Percentiles rank a stretch among this genome's conserved stretches.
Evolutionary conservation across 2,797 vertebrate genomes (phyloP).

Genomic region (Echeneis naucrates): DNA sequence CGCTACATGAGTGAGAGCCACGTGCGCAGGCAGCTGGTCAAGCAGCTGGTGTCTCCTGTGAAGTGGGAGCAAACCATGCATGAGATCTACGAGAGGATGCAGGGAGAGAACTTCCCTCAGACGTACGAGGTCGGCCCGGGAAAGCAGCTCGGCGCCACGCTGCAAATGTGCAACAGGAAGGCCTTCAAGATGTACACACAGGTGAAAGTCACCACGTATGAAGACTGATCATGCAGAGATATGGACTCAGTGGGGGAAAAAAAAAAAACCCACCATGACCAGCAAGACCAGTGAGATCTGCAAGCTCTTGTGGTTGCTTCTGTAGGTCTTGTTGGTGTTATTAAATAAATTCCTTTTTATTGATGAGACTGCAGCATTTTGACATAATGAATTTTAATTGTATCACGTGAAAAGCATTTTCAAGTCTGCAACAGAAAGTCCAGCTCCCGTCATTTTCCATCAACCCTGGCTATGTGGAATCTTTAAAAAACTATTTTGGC

Average conservation of each 20-base stretch:
- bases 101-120: slow-evolving; percentile 87
- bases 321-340: slow-evolving; percentile 16
- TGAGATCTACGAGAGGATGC: slow-evolving; percentile 87
- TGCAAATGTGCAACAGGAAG: slow-evolving; percentile 92
- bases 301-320: slow-evolving; percentile 33
- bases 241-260: background rate
- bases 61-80: slow-evolving; percentile 97
- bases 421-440: slow-evolving; percentile 78
- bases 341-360: slow-evolving; percentile 47
- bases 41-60: slow-evolving; percentile 92
- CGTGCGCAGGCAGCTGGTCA: slow-evolving; percentile 85
- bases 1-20: slow-evolving; percentile 87
- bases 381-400: slow-evolving; percentile 67
- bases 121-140: slow-evolving; percentile 94
- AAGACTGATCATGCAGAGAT: slow-evolving; percentile 37
- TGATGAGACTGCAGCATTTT: slow-evolving; percentile 32
- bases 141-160: slow-evolving; percentile 88
- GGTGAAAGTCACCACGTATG: slow-evolving; percentile 74
- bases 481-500: slow-evolving; percentile 57
- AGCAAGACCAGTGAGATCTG: background rate
- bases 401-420: slow-evolving; percentile 61
- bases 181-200: slow-evolving; percentile 87
- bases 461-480: slow-evolving; percentile 62
- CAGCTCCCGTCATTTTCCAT: slow-evolving; percentile 79
- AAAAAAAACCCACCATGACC: background rate